These are phyloP conservation scores for Leptothorax acervorum DNA, from an alignment of 2,888 invertebrate species.

Conservation along the genomic window DNA sequence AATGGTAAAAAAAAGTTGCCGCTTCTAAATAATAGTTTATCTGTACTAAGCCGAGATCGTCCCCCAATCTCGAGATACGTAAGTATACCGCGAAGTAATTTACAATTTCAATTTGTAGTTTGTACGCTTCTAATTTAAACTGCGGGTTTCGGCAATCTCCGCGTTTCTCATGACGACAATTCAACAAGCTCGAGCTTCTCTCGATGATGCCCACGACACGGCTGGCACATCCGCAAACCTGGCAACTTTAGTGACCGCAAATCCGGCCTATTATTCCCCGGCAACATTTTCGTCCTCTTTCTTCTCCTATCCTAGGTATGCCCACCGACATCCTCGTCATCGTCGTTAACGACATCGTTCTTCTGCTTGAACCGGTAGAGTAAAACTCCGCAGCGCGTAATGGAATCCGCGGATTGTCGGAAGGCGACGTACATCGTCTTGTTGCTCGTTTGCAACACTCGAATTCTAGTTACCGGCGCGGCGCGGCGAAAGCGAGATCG, in stretches of 20 bases:
- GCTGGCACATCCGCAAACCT: constrained; percentile 66
- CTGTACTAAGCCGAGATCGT: constrained; percentile 23
- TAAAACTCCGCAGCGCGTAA: constrained; percentile 58
- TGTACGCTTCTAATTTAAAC: constrained; percentile 83
- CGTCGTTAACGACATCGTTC: constrained; percentile 48
- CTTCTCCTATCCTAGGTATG: constrained; percentile 40
- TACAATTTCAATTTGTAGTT: constrained; percentile 81
- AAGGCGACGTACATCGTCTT: constrained; percentile 40
- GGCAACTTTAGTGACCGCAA: constrained; percentile 77
- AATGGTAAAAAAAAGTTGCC: constrained; percentile 32
- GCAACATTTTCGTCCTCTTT: constrained; percentile 66
- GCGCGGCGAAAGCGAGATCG: constrained; percentile 67
- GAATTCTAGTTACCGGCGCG: constrained; percentile 69
- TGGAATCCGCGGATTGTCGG: constrained; percentile 68
- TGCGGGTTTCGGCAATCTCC: constrained; percentile 83
- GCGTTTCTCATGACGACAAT: constrained; percentile 82
- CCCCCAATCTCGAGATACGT: constrained; percentile 44
- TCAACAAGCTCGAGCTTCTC: constrained; percentile 68
- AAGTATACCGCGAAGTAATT: constrained; percentile 79
- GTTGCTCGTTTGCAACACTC: constrained; percentile 65
- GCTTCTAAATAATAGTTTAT: constrained; percentile 48
- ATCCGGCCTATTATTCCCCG: constrained; percentile 80
- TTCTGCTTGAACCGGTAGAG: constrained; percentile 28
- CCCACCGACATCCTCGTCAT: constrained; percentile 27
- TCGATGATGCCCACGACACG: constrained; percentile 61